Evolutionary conservation across 2,888 invertebrate species (phyloP).

Genomic region (Cremastobaeus sp.): DNA sequence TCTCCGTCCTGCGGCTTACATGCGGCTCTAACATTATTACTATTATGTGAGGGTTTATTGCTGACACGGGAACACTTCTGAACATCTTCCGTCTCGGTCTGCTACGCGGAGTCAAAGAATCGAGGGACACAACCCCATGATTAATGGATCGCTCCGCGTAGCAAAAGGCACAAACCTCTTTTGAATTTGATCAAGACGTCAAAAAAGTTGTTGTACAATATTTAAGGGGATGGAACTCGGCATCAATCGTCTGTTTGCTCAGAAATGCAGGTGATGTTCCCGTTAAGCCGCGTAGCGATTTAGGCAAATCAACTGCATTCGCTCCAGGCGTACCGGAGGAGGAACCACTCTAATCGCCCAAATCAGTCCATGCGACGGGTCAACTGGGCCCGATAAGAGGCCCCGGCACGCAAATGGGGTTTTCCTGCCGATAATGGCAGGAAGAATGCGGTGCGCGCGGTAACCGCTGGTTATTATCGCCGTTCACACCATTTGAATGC

Average conservation of each 20-base stretch:
- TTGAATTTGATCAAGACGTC: conserved; percentile 57
- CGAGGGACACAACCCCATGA: conserved; percentile 68
- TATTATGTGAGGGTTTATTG: conserved; percentile 74
- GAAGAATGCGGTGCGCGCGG: too few relatives aligned
- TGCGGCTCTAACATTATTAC: conserved; percentile 70
- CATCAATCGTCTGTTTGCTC: conserved; percentile 35
- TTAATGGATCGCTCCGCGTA: conserved; percentile 69
- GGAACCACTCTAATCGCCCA: too few relatives aligned
- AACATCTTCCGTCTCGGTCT: conserved; percentile 60
- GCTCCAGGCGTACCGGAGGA: too few relatives aligned
- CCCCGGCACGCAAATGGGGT: too few relatives aligned
- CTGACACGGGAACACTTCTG: conserved; percentile 64
- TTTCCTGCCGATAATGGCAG: too few relatives aligned
- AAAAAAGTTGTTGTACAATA: conserved; percentile 53
- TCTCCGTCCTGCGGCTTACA: conserved; percentile 64
- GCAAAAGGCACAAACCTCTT: conserved; percentile 61
- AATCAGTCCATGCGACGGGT: too few relatives aligned
- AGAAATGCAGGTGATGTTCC: conserved; percentile 31
- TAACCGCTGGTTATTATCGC: conserved; percentile 4
- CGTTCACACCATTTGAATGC: conserved; percentile 7
- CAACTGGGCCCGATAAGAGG: too few relatives aligned
- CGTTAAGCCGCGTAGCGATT: conserved; percentile 18
- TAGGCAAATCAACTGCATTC: conserved; percentile 33
- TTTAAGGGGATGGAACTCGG: conserved; percentile 51
- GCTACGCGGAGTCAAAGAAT: conserved; percentile 62